Evolutionary conservation across 2,888 invertebrate species (phyloP).

Genomic region (Drosophila falleni): DNA sequence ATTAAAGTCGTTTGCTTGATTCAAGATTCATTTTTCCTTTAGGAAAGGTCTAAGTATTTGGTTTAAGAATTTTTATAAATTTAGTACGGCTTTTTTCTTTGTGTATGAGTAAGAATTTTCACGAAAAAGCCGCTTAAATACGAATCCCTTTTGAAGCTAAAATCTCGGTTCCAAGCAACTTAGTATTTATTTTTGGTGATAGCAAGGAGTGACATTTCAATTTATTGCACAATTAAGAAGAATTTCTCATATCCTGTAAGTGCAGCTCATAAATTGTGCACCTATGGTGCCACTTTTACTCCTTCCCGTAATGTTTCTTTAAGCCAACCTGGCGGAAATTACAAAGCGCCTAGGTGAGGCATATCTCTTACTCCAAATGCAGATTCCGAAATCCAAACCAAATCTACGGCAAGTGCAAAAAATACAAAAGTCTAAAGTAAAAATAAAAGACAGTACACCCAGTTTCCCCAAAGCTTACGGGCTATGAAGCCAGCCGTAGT

Average conservation of each 20-base stretch:
- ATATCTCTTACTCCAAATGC: constrained; percentile 3
- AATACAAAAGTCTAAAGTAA: constrained; percentile 39
- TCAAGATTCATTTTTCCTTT: too few species aligned
- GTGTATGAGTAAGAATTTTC: too few species aligned
- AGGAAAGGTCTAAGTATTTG: too few species aligned
- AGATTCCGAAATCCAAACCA: constrained; percentile 9
- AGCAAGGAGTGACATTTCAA: constrained; percentile 43
- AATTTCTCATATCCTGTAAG: constrained; percentile 72
- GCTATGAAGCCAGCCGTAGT: constrained; percentile 30
- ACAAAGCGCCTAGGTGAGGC: constrained; percentile 44
- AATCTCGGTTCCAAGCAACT: constrained; percentile 51
- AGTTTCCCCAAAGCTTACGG: background rate
- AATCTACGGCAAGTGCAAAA: constrained; percentile 15
- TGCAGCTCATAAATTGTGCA: constrained; percentile 56
- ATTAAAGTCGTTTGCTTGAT: too few species aligned
- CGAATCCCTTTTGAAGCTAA: constrained; percentile 26
- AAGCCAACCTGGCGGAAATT: constrained; percentile 60
- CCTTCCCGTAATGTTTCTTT: background rate
- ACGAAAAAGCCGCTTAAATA: background rate
- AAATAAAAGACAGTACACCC: constrained; percentile 43
- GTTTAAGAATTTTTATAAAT: too few species aligned
- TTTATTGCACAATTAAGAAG: constrained; percentile 73
- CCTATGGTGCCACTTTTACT: constrained; percentile 39
- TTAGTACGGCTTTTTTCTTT: too few species aligned
- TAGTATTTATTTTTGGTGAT: constrained; percentile 42